Evolutionary conservation across 2,888 invertebrate species (phyloP).

Genomic region (Dendrolimus houi): DNA sequence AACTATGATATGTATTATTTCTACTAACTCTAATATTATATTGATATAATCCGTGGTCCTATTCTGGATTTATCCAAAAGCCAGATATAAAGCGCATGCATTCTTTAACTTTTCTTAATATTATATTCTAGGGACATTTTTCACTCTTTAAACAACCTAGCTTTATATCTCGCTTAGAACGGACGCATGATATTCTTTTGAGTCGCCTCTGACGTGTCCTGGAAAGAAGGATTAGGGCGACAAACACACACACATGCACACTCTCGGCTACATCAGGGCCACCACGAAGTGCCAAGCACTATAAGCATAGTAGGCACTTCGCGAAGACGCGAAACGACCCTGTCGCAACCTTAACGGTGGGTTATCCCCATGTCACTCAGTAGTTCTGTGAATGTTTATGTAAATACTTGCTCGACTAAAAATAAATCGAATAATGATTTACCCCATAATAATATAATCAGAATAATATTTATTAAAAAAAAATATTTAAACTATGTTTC

Average conservation of each 20-base stretch:
- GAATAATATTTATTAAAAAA: no score
- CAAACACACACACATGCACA: conserved; percentile 41
- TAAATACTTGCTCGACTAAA: no score
- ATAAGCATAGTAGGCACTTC: conserved; percentile 16
- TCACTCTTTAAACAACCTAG: conserved; percentile 44
- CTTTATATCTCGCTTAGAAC: conserved; percentile 72
- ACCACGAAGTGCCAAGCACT: conserved; percentile 27
- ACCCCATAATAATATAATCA: no score
- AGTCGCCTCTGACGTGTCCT: conserved; percentile 65
- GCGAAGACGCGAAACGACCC: conserved; percentile 56
- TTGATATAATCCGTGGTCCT: conserved; percentile 70
- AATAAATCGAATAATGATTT: no score
- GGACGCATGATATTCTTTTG: conserved; percentile 50
- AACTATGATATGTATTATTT: conserved; percentile 58
- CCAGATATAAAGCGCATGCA: conserved; percentile 75
- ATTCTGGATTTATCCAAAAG: conserved; percentile 69
- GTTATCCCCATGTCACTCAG: no score
- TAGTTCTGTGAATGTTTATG: no score
- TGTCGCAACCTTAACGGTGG: conserved; percentile 16
- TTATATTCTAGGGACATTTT: conserved; percentile 42
- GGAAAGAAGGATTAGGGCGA: conserved; percentile 33
- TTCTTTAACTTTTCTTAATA: conserved; percentile 62
- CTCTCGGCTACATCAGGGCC: conserved; percentile 32
- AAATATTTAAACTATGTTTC: no score
- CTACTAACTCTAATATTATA: conserved; percentile 45